Conservation (phyloP, 2,888 invertebrate species). For the Camponotus fellah region DNA sequence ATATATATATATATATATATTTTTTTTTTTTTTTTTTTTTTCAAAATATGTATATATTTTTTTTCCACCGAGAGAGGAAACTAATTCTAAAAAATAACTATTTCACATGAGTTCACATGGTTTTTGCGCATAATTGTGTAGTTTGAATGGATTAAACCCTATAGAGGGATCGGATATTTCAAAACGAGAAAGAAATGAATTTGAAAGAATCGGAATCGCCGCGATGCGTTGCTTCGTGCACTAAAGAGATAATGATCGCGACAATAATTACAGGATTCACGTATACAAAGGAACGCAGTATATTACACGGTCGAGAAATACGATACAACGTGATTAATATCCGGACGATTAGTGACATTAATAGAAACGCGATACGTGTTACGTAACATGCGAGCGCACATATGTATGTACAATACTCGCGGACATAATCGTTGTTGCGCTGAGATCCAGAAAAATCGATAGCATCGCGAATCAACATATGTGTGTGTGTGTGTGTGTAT, state of each 20-base stretch:
- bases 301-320: constrained; percentile 10
- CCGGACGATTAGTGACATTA: constrained; percentile 34
- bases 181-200: not conserved
- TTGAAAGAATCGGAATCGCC: not conserved
- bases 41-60: too few relatives aligned
- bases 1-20: too few relatives aligned
- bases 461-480: not conserved
- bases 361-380: constrained; percentile 47
- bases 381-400: constrained; percentile 12
- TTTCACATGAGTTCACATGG: too few relatives aligned
- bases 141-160: not conserved
- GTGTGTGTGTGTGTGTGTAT: not conserved
- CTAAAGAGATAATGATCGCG: not conserved
- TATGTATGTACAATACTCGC: not conserved
- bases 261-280: not conserved
- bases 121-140: too few relatives aligned
- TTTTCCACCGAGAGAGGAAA: too few relatives aligned
- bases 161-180: not conserved
- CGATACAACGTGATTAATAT: constrained; percentile 39
- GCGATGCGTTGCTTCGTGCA: not conserved
- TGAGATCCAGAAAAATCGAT: constrained; percentile 46
- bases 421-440: constrained; percentile 24
- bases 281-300: not conserved
- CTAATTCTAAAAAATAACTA: too few relatives aligned
- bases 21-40: too few relatives aligned